phyloP scores from a whole-genome alignment of 2,797 vertebrate genomes.

The Sebastiscus albofasciatus region DNA sequence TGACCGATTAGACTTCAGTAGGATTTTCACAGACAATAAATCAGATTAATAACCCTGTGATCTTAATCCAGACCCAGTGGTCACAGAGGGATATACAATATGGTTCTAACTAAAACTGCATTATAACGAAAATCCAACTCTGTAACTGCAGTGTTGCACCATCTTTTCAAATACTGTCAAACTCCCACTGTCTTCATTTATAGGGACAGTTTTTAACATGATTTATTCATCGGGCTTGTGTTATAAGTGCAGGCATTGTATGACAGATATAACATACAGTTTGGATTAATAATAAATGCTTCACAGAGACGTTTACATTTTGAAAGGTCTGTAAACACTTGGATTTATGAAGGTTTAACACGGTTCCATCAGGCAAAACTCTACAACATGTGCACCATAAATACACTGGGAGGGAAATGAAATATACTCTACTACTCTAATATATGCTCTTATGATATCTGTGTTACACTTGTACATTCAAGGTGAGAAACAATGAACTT shows the following conservation, averaged over 20 bases:
- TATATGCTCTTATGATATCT: neutral
- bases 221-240: slow-evolving; percentile 13
- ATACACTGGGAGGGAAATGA: neutral
- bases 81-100: slow-evolving; percentile 6
- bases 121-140: neutral
- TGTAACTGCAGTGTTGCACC: slow-evolving; percentile 1
- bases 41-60: slow-evolving; percentile 24
- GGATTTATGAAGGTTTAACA: slow-evolving; percentile 7
- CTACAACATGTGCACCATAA: neutral
- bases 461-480: neutral
- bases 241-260: neutral
- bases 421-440: neutral
- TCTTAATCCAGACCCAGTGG: slow-evolving; percentile 9
- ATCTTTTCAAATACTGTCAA: neutral
- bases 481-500: neutral
- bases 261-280: slow-evolving; percentile 12
- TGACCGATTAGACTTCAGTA: slow-evolving; percentile 12
- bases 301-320: slow-evolving; percentile 14
- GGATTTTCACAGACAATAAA: slow-evolving; percentile 15
- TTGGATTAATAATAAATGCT: slow-evolving; percentile 18
- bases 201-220: neutral
- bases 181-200: neutral
- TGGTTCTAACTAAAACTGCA: slow-evolving; percentile 27
- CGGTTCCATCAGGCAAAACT: neutral
- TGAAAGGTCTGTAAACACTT: slow-evolving; percentile 6